Evolutionary conservation across 1,140 invertebrate species (phyloP), one percentile per base, ranked within the genome.

Genomic region (Laodelphax striatellus): DNA sequence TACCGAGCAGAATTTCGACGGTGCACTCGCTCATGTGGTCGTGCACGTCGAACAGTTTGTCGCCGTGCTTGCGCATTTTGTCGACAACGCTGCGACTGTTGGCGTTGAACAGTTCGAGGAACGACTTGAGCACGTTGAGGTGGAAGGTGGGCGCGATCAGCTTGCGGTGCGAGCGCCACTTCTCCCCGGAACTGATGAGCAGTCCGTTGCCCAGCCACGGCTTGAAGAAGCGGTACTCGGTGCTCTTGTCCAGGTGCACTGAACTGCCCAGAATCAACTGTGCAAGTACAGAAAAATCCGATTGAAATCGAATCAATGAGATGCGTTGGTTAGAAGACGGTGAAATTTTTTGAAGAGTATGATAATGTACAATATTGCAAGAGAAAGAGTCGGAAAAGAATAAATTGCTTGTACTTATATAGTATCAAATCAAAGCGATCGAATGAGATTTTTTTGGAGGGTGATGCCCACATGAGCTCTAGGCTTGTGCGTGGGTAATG

Each of bases 141-240:
- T 97, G 93, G 73, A 97, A 97, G 0, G 93, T 88, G 0, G 94
- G 94, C 0, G 92, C 94, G 52, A 97, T 85, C 68, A 96, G 80
- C 75, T 94, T 95, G 14, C 93, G 77, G 65, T 93, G 84, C 0
- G 76, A 79, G 14, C 82, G 77, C 93, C 93, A 96, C 75, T 93
- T 92, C 46, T 84, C 80, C 22, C 90, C 86, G 66, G 52, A 28
- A 16, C 22, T 54, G 55, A 64, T 92, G 1, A 94, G 77, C 4
- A 95, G 74, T 55, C 92, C 92, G 65, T 91, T 82, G 13, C 91
- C 91, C 43, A 95, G 80, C 92, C 92, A 95, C 0, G 90, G 90
- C 68, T 92, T 85, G 62, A 97, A 87, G 69, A 87, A 91, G 67
- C 66, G 70, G 64, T 78, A 71, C 74, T 89, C 84, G 0, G 77